Evolutionary conservation across 37 sponge, comb jelly and placozoan species (phyloP), one percentile per base, ranked within the genome.

Genomic region (Geodia barretti): DNA sequence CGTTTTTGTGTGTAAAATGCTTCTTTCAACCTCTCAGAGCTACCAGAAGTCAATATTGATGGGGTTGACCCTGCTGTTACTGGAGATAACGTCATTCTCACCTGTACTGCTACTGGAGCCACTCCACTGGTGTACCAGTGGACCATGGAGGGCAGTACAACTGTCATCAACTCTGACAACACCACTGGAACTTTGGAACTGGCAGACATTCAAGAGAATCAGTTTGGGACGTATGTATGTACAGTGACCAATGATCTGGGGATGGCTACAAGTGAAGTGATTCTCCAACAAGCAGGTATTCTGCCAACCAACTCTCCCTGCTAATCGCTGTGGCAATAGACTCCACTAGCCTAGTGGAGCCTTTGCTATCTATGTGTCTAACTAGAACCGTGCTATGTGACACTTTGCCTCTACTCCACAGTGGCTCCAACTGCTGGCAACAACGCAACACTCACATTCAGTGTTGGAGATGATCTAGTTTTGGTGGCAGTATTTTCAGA

Each of bases 21-120:
- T n/a, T 65, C 7, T 65, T 59, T 59, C 20, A 21, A 21, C 20
- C 60, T 20, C 20, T 21, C 20, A 65, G 67, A 5, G 7, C 31
- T n/a, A 65, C 31, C 67, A 9, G 31, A 29, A 23, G 31, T 65
- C 31, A 65, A 5, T 29, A 17, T n/a, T 65, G 67, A 17, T 65
- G 31, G 7, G 7, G 31, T n/a, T 65, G 67, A 65, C 24, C 7
- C 24, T 65, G 31, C 28, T 65, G 20, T 65, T n/a, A 7, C 67
- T 29, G 67, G 31, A 65, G 31, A 47, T n/a, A 17, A 65, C 24
- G 67, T 65, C 7, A 65, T n/a, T 3, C 73, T 72, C 23, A 41
- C 23, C 43, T 72, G 73, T 39, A 60, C 61, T 58, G 82, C 82
- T 29, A 40, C 74, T 29, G 82, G 82, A 63, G 74, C 41, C 30